phyloP scores from a whole-genome alignment of 2,888 invertebrate genomes.

The Agapostemon virescens region DNA sequence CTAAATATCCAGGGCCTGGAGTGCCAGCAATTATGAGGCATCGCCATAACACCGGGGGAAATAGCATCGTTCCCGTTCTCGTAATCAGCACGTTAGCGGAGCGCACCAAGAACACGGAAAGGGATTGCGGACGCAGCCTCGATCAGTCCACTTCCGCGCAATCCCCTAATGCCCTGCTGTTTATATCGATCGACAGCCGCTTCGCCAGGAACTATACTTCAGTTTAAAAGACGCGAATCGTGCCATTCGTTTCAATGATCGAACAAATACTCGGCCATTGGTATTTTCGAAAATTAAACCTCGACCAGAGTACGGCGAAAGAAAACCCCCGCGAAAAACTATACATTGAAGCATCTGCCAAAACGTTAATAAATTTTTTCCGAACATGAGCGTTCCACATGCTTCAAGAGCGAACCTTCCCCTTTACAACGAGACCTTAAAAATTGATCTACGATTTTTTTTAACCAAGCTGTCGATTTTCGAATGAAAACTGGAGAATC shows the following conservation, averaged over 20 bases:
- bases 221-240: background rate
- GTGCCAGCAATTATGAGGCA: constrained; percentile 38
- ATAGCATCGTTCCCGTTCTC: constrained; percentile 29
- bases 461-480: no score
- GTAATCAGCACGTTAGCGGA: constrained; percentile 1
- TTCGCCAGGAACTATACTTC: background rate
- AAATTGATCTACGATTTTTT: no score
- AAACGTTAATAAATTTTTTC: no score
- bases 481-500: no score
- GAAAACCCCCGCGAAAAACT: no score
- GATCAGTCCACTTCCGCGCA: constrained; percentile 6
- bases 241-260: background rate
- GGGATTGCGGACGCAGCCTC: background rate
- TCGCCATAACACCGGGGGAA: constrained; percentile 33
- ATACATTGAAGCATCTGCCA: no score
- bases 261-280: no score
- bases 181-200: background rate
- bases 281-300: no score
- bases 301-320: no score
- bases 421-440: no score
- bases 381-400: no score
- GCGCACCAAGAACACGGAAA: constrained; percentile 26
- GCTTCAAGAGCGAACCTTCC: no score
- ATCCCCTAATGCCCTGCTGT: background rate
- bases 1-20: constrained; percentile 31